Evolutionary conservation across 2,888 invertebrate genomes (phyloP).

Genomic region (Lasioglossum malachurum): DNA sequence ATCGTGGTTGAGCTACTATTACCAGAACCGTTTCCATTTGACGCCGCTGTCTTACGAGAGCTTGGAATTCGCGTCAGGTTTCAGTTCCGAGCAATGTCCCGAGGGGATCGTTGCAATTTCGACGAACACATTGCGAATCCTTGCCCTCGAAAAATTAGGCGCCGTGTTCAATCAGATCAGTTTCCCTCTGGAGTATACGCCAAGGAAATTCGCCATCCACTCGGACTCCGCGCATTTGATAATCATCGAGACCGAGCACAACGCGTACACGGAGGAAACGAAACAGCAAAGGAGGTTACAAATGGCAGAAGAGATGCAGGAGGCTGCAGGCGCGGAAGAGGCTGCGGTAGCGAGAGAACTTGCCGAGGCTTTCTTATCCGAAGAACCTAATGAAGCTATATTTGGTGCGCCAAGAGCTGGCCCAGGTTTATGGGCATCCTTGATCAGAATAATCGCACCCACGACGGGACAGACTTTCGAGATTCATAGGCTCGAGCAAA

Average conservation of each 20-base stretch:
- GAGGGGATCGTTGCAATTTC: slow-evolving; percentile 99
- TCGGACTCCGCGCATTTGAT: slow-evolving; percentile 95
- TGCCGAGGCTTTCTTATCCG: slow-evolving; percentile 98
- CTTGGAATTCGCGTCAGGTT: slow-evolving; percentile 98
- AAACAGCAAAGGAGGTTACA: slow-evolving; percentile 96
- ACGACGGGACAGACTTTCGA: slow-evolving; percentile 92
- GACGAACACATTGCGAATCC: slow-evolving; percentile 97
- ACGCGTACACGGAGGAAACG: slow-evolving; percentile 98
- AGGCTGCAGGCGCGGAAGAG: slow-evolving; percentile 98
- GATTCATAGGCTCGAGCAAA: slow-evolving; percentile 94
- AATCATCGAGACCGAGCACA: slow-evolving; percentile 98
- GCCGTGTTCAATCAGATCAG: slow-evolving; percentile 99
- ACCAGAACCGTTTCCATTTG: slow-evolving; percentile 98
- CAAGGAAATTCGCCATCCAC: slow-evolving; percentile 97
- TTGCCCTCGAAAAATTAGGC: slow-evolving; percentile 98
- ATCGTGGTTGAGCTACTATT: slow-evolving; percentile 99
- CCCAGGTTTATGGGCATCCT: slow-evolving; percentile 97
- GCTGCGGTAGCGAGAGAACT: slow-evolving; percentile 98
- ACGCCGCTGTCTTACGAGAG: slow-evolving; percentile 98
- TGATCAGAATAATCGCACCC: slow-evolving; percentile 94
- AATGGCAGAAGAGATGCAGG: slow-evolving; percentile 99
- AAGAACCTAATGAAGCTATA: slow-evolving; percentile 96
- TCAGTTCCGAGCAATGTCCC: slow-evolving; percentile 98
- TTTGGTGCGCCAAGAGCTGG: slow-evolving; percentile 99
- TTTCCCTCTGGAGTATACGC: slow-evolving; percentile 97